phyloP scores from a whole-genome alignment of 2,113 vertebrate species.

The Malurus elegans region DNA sequence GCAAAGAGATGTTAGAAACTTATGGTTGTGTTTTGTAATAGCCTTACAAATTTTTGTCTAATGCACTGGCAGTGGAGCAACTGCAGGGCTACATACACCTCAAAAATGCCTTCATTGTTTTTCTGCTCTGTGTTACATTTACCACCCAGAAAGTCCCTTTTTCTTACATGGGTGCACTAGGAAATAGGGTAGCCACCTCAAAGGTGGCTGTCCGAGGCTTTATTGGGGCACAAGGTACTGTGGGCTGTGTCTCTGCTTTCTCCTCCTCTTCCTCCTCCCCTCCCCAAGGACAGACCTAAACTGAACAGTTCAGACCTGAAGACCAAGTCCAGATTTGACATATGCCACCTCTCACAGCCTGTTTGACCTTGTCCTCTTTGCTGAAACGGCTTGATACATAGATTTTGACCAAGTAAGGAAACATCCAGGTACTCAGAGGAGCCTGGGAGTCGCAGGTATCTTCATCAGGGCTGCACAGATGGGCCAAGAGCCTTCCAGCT shows the following conservation, averaged over 20 bases:
- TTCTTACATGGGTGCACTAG: neutral
- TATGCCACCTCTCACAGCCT: neutral
- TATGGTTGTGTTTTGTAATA: neutral
- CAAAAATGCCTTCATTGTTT: neutral
- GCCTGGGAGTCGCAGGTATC: fast-evolving
- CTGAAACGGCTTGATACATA: fast-evolving
- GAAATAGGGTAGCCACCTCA: neutral
- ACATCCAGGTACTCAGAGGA: neutral
- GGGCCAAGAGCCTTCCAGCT: neutral
- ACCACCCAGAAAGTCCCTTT: neutral
- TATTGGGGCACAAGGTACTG: neutral
- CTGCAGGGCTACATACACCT: neutral
- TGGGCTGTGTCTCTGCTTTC: neutral
- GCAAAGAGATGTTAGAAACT: neutral
- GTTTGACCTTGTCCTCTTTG: neutral
- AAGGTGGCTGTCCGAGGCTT: neutral
- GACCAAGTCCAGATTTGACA: neutral
- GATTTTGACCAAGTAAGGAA: neutral
- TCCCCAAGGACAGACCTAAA: neutral
- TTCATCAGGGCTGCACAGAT: neutral
- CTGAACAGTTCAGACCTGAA: neutral
- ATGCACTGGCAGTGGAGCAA: neutral
- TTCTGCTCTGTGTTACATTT: neutral
- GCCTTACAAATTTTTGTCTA: neutral
- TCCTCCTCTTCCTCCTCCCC: neutral